Percentiles rank a stretch among this genome's conserved stretches.
phyloP scores from a whole-genome alignment of 2,888 invertebrate genomes.

The Endomychus coccineus region DNA sequence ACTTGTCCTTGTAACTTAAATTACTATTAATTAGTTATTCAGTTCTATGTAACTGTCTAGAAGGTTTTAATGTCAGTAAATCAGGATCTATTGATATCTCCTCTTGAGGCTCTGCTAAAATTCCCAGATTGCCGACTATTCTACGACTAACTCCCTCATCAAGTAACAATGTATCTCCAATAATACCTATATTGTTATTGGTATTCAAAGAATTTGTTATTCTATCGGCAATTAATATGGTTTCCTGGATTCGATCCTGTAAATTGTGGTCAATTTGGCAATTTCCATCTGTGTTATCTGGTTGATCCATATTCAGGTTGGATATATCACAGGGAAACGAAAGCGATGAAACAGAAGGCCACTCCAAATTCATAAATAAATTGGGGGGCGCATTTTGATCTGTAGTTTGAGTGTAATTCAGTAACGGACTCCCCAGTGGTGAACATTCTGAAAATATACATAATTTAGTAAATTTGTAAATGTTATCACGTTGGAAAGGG shows the following conservation, averaged over 20 bases:
- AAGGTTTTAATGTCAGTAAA: constrained; percentile 39
- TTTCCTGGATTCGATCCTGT: constrained; percentile 30
- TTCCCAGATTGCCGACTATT: constrained; percentile 24
- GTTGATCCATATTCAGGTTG: constrained; percentile 5
- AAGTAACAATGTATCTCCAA: constrained; percentile 33
- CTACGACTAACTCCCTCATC: constrained; percentile 29
- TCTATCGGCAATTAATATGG: constrained; percentile 37
- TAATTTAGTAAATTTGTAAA: too few species aligned
- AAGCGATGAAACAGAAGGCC: constrained; percentile 32
- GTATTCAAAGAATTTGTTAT: constrained; percentile 33
- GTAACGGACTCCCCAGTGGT: constrained; percentile 34
- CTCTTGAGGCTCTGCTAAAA: constrained; percentile 19
- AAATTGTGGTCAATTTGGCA: constrained; percentile 8
- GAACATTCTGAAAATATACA: constrained; percentile 29
- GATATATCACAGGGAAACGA: constrained; percentile 7
- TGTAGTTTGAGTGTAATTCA: constrained; percentile 30
- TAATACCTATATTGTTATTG: constrained; percentile 30
- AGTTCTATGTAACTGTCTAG: constrained; percentile 8
- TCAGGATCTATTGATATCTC: constrained; percentile 42
- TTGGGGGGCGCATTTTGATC: constrained; percentile 19
- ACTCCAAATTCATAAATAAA: constrained; percentile 40
- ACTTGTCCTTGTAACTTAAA: too few species aligned
- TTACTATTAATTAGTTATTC: too few species aligned
- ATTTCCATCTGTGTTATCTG: constrained; percentile 6
- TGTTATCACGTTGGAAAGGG: too few species aligned